Evolutionary conservation across 2,797 vertebrate genomes (phyloP).

Genomic region (Chaenodraco wilsoni): DNA sequence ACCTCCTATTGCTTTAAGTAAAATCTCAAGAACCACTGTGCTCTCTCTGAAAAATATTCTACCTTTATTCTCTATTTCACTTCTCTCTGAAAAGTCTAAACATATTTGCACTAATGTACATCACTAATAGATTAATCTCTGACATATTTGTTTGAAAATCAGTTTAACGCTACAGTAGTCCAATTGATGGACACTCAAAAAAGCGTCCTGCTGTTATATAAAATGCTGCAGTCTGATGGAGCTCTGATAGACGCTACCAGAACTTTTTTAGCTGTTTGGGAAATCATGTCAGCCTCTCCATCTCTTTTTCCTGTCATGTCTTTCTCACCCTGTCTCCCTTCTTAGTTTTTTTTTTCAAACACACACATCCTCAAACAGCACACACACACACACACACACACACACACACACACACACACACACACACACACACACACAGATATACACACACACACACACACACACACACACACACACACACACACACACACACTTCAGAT

Average conservation of each 20-base stretch:
- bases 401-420: constrained; percentile 18
- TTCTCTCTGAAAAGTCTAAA: constrained; percentile 6
- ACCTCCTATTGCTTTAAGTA: neutral
- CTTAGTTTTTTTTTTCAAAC: constrained; percentile 12
- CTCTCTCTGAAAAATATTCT: neutral
- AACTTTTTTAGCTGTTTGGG: constrained; percentile 37
- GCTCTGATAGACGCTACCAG: constrained; percentile 24
- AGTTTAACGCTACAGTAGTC: constrained; percentile 16
- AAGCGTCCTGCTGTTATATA: constrained; percentile 27
- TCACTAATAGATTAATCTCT: constrained; percentile 10
- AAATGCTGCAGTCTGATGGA: constrained; percentile 37
- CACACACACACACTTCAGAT: constrained; percentile 32
- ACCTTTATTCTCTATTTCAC: neutral
- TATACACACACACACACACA: constrained; percentile 6
- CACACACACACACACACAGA: constrained; percentile 11
- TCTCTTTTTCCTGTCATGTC: constrained; percentile 24
- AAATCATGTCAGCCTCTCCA: constrained; percentile 46
- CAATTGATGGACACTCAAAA: constrained; percentile 9
- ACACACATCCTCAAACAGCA: constrained; percentile 17
- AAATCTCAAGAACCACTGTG: neutral
- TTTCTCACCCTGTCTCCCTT: neutral
- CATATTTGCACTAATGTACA: constrained; percentile 12
- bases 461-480: constrained; percentile 22
- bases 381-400: constrained; percentile 7
- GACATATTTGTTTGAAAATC: neutral